Evolutionary conservation across 2,888 invertebrate species (phyloP).

Genomic region (Thera britannica): DNA sequence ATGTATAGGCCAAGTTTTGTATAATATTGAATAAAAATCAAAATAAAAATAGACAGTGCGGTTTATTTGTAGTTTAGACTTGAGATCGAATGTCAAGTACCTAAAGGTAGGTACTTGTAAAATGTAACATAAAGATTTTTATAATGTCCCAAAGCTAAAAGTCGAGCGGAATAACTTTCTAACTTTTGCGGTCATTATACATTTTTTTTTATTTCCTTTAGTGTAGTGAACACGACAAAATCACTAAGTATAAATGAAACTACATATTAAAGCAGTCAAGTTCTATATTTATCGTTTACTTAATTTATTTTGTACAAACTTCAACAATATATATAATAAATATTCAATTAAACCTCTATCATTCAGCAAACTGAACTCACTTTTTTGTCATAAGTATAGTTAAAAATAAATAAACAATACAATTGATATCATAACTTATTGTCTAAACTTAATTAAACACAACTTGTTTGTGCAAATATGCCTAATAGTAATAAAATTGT

Average conservation of each 20-base stretch:
- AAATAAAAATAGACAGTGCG: constrained; percentile 79
- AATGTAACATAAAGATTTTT: no score
- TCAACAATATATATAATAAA: constrained; percentile 86
- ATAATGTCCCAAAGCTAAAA: no score
- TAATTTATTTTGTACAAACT: constrained; percentile 86
- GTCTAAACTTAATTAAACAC: constrained; percentile 85
- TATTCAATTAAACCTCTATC: constrained; percentile 85
- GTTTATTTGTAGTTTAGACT: constrained; percentile 59
- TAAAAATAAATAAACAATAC: constrained; percentile 77
- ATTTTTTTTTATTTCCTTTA: no score
- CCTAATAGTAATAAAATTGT: constrained; percentile 80
- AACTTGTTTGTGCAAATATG: constrained; percentile 86
- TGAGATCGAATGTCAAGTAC: background rate
- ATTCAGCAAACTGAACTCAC: constrained; percentile 85
- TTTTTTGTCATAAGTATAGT: constrained; percentile 83
- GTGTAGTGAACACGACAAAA: no score
- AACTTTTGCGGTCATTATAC: no score
- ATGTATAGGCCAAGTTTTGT: constrained; percentile 73
- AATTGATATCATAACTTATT: constrained; percentile 83
- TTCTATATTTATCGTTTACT: constrained; percentile 86
- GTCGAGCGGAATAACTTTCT: no score
- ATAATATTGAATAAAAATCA: constrained; percentile 73
- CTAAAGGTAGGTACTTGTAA: background rate
- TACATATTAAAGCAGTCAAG: constrained; percentile 81
- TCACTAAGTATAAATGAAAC: no score